Evolutionary conservation across 2,888 invertebrate genomes (phyloP).

Genomic region (Neria commutata): DNA sequence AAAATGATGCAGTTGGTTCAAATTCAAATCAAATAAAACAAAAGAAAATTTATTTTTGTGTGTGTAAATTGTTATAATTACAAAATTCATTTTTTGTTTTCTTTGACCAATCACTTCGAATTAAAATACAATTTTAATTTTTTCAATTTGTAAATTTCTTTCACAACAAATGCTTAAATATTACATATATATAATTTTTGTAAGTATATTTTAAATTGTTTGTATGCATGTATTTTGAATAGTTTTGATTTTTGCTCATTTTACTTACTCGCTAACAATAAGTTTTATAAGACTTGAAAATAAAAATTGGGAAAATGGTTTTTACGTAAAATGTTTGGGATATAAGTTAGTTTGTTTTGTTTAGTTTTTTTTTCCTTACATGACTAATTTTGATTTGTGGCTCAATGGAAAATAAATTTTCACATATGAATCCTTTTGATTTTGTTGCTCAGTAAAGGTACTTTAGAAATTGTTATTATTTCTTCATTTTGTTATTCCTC

Average conservation of each 20-base stretch:
- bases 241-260: constrained; percentile 20
- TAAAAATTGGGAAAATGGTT: no score
- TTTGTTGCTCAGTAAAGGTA: constrained; percentile 56
- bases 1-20: no score
- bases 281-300: constrained; percentile 9
- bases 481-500: constrained; percentile 32
- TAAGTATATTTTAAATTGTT: constrained; percentile 34
- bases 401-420: constrained; percentile 38
- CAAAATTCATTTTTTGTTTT: constrained; percentile 19
- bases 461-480: constrained; percentile 30
- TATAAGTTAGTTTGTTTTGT: constrained; percentile 31
- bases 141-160: constrained; percentile 24
- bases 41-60: no score
- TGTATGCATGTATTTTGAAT: constrained; percentile 32
- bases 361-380: constrained; percentile 20
- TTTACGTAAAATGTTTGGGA: constrained; percentile 24
- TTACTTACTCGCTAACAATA: constrained; percentile 1
- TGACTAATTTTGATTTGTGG: constrained; percentile 51
- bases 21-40: no score
- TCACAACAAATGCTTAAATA: constrained; percentile 5
- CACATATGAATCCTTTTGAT: constrained; percentile 54
- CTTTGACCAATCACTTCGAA: constrained; percentile 2
- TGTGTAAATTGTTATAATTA: no score
- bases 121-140: no score
- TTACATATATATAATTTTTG: constrained; percentile 31